Conservation (phyloP, 2,113 vertebrate genomes). For the Bolborhynchus lineola region DNA sequence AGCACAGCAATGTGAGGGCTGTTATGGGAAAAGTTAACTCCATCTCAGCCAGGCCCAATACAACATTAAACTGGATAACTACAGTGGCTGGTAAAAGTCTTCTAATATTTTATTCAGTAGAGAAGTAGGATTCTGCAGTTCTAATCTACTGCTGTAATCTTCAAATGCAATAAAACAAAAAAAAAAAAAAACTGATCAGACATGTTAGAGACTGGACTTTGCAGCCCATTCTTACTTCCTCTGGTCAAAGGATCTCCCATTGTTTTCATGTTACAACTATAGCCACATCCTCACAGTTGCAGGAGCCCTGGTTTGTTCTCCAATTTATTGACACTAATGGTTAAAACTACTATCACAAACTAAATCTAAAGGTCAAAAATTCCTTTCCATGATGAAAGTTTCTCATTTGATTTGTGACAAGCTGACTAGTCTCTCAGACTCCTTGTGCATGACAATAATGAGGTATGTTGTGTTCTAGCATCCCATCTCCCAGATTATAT, state of each 20-base stretch:
- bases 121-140: not conserved
- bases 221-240: not conserved
- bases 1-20: not conserved
- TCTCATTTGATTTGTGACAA: not conserved
- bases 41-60: not conserved
- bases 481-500: not conserved
- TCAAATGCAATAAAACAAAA: not conserved
- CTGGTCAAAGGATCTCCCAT: not conserved
- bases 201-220: not conserved
- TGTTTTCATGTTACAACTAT: not conserved
- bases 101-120: not conserved
- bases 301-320: not conserved
- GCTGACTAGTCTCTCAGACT: not conserved
- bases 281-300: not conserved
- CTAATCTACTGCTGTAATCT: not conserved
- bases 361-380: not conserved
- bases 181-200: not conserved
- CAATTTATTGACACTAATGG: not conserved
- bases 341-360: not conserved
- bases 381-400: not conserved
- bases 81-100: not conserved
- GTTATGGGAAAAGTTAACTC: not conserved
- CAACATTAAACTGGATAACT: not conserved
- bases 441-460: not conserved
- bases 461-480: not conserved